Evolutionary conservation across 2,797 vertebrate genomes (phyloP).

Genomic region (Tenualosa ilisha): DNA sequence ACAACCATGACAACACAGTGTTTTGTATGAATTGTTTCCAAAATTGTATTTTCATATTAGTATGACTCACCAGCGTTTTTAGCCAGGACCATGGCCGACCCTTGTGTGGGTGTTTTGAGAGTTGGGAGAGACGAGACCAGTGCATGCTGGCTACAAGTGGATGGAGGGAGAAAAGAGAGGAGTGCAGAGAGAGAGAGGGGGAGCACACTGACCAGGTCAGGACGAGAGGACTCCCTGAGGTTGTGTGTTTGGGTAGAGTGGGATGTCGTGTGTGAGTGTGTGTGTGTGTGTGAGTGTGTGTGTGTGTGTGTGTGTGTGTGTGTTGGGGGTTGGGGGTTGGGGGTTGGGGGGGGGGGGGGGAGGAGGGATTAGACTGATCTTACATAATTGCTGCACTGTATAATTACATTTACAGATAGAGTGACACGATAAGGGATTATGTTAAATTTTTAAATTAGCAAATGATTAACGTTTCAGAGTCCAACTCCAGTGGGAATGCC

Average conservation of each 20-base stretch:
- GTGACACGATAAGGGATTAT: constrained; percentile 14
- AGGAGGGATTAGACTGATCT: constrained; percentile 21
- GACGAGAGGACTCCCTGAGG: constrained; percentile 40
- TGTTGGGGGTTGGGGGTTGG: background rate
- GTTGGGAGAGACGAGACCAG: constrained; percentile 37
- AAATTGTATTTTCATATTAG: too few species aligned
- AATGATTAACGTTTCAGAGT: constrained; percentile 16
- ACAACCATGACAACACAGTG: background rate
- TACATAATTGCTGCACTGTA: constrained; percentile 8
- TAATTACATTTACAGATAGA: constrained; percentile 27
- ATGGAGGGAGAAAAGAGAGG: constrained; percentile 28
- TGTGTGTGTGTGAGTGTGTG: background rate
- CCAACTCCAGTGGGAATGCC: constrained; percentile 5
- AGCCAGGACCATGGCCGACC: constrained; percentile 32
- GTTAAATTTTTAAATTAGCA: constrained; percentile 16
- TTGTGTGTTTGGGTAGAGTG: background rate
- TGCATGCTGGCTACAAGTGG: constrained; percentile 45
- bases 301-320: background rate
- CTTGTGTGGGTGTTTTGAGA: constrained; percentile 11
- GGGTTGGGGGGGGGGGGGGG: background rate
- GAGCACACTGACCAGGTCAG: constrained; percentile 39
- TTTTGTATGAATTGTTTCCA: background rate
- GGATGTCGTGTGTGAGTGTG: background rate
- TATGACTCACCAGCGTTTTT: constrained; percentile 39
- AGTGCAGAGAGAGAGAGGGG: constrained; percentile 33